These are phyloP conservation scores for Rhinatrema bivittatum DNA, from an alignment of 2,797 vertebrate genomes.

Conservation along the genomic window DNA sequence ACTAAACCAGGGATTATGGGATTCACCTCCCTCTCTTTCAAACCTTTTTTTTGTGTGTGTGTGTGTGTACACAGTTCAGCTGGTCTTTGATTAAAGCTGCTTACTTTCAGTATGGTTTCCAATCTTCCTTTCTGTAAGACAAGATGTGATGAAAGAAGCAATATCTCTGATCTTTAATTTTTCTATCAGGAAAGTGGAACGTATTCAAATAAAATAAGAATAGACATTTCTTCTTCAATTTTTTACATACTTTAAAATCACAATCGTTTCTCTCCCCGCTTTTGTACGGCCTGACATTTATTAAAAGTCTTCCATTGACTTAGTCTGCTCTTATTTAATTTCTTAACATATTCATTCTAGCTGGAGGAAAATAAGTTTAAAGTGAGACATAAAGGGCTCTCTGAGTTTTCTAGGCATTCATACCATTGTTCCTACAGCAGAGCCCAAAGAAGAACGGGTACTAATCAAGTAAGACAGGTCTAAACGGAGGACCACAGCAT, in stretches of 20 bases:
- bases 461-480: neutral
- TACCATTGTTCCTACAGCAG: too few species aligned
- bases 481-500: neutral
- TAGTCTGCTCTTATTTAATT: conserved; percentile 12
- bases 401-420: too few species aligned
- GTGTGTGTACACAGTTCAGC: conserved; percentile 26
- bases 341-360: conserved; percentile 9
- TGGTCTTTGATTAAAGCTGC: conserved; percentile 55
- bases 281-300: neutral
- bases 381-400: conserved; percentile 17
- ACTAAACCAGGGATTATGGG: conserved; percentile 62
- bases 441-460: too few species aligned
- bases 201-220: neutral
- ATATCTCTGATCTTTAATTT: conserved; percentile 20
- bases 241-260: too few species aligned
- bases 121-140: conserved; percentile 47
- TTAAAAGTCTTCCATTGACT: neutral
- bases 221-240: too few species aligned
- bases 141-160: conserved; percentile 46
- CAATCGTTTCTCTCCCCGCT: too few species aligned
- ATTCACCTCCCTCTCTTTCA: conserved; percentile 41
- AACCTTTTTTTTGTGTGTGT: conserved; percentile 7
- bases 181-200: conserved; percentile 5
- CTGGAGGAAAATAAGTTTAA: conserved; percentile 9
- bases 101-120: conserved; percentile 56